Conservation (phyloP, 2,888 invertebrate genomes). For the Caradrina clavipalpis region DNA sequence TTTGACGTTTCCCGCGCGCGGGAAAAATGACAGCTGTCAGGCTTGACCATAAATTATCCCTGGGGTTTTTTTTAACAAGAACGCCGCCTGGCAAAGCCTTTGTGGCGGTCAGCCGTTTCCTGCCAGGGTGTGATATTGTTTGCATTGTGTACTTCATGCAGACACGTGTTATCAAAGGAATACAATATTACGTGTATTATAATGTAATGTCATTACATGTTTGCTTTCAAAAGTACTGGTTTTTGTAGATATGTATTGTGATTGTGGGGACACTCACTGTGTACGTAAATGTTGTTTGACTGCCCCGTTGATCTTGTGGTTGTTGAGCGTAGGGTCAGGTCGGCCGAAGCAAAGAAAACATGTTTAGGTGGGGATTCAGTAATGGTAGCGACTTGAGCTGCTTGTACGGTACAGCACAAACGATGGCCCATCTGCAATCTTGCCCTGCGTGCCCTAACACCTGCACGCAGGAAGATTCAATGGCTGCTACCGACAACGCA, state of each 20-base stretch:
- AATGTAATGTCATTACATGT: slow-evolving; percentile 66
- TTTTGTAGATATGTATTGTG: slow-evolving; percentile 6
- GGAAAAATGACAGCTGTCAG: slow-evolving; percentile 83
- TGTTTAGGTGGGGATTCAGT: too few species aligned
- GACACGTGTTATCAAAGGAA: slow-evolving; percentile 67
- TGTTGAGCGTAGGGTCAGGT: too few species aligned
- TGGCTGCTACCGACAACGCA: too few species aligned
- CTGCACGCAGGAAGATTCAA: too few species aligned
- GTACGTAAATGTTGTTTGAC: background rate
- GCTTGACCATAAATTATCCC: slow-evolving; percentile 69
- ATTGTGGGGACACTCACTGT: background rate
- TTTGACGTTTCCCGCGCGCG: slow-evolving; percentile 69
- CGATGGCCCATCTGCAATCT: too few species aligned
- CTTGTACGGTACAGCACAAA: too few species aligned
- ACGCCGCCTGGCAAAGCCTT: slow-evolving; percentile 62
- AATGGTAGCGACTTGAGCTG: too few species aligned
- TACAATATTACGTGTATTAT: slow-evolving; percentile 56
- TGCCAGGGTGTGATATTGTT: slow-evolving; percentile 67
- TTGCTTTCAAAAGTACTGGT: slow-evolving; percentile 41
- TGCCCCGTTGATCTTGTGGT: too few species aligned
- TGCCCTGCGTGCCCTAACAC: too few species aligned
- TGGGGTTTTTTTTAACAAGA: slow-evolving; percentile 62
- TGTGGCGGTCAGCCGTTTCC: slow-evolving; percentile 73
- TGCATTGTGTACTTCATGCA: slow-evolving; percentile 51
- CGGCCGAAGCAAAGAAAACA: too few species aligned